A percentile compares a stretch with the other conserved stretches of the same genome.
These are phyloP conservation scores for roundworm (Caenorhabditis elegans) DNA, from an alignment of 1,140 invertebrate genomes.

Conservation along the genomic window DNA sequence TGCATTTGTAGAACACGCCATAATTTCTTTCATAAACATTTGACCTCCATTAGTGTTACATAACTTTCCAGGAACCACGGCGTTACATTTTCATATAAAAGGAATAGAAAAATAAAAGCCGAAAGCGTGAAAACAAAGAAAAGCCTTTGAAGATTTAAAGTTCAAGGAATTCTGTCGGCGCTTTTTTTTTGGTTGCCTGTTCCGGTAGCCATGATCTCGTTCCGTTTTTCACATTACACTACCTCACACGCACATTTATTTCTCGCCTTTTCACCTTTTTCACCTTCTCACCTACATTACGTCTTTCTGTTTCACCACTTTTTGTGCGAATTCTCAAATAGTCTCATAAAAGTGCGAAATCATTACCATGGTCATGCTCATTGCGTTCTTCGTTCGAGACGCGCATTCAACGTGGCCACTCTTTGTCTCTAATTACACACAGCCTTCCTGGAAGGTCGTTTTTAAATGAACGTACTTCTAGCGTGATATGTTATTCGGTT, in stretches of 20 bases:
- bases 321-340: background rate
- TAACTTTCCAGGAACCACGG: background rate
- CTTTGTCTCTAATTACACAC: slow-evolving; percentile 19
- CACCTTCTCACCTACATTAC: background rate
- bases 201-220: background rate
- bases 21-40: background rate
- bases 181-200: slow-evolving; percentile 5
- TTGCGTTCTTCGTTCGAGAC: background rate
- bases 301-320: too few relatives aligned
- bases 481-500: background rate
- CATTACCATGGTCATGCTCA: slow-evolving; percentile 26
- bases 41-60: background rate
- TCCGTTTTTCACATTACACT: slow-evolving; percentile 17
- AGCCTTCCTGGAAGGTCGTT: background rate
- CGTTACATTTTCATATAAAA: too few relatives aligned
- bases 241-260: background rate
- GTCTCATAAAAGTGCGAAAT: slow-evolving; percentile 17
- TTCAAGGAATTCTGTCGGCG: background rate
- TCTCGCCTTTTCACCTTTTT: background rate
- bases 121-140: background rate
- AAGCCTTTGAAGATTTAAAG: background rate
- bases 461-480: slow-evolving; percentile 23
- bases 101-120: too few relatives aligned
- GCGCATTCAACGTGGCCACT: too few relatives aligned
- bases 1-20: background rate